Evolutionary conservation across 2,888 invertebrate genomes (phyloP).

Genomic region (Theristus sp.): DNA sequence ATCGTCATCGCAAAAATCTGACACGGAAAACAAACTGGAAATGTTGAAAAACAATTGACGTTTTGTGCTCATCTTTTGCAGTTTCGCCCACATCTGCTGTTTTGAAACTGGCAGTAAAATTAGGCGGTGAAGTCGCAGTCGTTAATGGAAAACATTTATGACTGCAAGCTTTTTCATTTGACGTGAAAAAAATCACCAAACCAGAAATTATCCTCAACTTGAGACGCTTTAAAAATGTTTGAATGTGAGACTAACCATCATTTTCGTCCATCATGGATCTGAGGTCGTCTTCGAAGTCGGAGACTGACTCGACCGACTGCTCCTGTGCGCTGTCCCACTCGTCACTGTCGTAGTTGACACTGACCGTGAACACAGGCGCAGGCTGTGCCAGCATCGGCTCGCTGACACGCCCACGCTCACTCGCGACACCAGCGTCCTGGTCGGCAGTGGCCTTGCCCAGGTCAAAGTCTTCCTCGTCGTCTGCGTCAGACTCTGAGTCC

Average conservation of each 20-base stretch:
- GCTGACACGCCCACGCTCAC: background rate
- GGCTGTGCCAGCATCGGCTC: constrained; percentile 1
- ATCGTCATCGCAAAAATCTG: no score
- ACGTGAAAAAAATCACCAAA: no score
- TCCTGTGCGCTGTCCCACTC: constrained; percentile 1
- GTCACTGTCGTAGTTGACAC: background rate
- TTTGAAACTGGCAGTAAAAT: no score
- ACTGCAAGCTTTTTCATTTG: no score
- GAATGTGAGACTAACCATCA: background rate
- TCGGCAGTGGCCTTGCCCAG: background rate
- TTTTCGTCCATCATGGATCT: background rate
- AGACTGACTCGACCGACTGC: constrained; percentile 2
- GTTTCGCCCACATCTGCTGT: no score
- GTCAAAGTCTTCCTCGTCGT: background rate
- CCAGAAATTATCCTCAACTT: no score
- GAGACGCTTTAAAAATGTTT: background rate
- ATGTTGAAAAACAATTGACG: no score
- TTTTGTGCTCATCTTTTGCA: no score
- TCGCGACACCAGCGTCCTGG: no score
- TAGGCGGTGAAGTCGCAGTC: no score
- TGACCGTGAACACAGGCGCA: constrained; percentile 3
- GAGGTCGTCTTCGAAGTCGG: constrained; percentile 4
- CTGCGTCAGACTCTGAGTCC: background rate
- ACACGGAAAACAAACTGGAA: no score
- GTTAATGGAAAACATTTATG: no score